A percentile compares a stretch with the other conserved stretches of the same genome.
phyloP scores from a whole-genome alignment of 2,797 vertebrate genomes.

The Amblyraja radiata region DNA sequence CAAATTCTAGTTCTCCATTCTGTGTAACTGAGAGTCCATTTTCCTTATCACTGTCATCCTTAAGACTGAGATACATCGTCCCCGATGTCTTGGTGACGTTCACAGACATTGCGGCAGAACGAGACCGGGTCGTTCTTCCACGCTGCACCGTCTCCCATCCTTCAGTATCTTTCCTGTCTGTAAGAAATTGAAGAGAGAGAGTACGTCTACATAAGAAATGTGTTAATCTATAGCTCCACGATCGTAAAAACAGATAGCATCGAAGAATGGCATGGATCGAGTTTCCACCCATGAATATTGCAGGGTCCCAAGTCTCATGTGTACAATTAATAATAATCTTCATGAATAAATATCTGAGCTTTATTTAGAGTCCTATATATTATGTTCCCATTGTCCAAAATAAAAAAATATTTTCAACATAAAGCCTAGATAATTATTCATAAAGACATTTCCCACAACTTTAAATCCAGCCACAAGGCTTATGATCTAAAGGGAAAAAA shows the following conservation, averaged over 20 bases:
- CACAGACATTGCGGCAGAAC: slow-evolving; percentile 66
- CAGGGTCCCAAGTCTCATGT: slow-evolving; percentile 36
- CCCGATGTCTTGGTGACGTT: slow-evolving; percentile 57
- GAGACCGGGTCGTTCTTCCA: slow-evolving; percentile 82
- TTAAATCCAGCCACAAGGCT: background rate
- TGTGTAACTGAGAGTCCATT: slow-evolving; percentile 49
- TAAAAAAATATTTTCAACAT: background rate
- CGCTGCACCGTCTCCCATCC: slow-evolving; percentile 97
- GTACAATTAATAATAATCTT: background rate
- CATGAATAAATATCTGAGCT: too few relatives aligned
- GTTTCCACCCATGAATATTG: slow-evolving; percentile 42
- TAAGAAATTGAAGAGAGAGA: slow-evolving; percentile 32
- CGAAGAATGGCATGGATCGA: background rate
- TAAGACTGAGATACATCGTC: slow-evolving; percentile 54
- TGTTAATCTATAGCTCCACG: background rate
- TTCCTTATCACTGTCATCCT: slow-evolving; percentile 70
- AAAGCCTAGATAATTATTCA: background rate
- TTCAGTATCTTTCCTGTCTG: slow-evolving; percentile 84
- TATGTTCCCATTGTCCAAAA: too few relatives aligned
- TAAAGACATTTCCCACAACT: background rate
- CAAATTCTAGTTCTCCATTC: slow-evolving; percentile 45
- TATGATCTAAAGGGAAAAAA: too few relatives aligned
- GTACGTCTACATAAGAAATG: background rate
- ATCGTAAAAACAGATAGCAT: background rate
- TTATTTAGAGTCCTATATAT: too few relatives aligned